Evolutionary conservation across 2,797 vertebrate species (phyloP).

Genomic region (Gorsachius magnificus): DNA sequence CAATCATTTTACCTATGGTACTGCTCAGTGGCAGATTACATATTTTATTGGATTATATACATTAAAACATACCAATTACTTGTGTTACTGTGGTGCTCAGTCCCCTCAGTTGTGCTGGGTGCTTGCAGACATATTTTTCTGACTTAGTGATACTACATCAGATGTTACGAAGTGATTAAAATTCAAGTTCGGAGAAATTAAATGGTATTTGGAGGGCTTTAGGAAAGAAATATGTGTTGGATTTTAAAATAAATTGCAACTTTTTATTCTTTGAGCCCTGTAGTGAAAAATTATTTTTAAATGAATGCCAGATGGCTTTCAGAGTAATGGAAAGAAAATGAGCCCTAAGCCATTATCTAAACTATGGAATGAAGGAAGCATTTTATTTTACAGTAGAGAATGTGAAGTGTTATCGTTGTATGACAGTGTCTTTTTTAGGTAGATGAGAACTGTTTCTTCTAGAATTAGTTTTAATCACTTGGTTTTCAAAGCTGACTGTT

Average conservation of each 20-base stretch:
- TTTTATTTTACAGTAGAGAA: conserved; percentile 45
- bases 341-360: conserved; percentile 26
- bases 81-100: not conserved
- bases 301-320: conserved; percentile 50
- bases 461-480: conserved; percentile 44
- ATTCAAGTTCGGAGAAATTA: not conserved
- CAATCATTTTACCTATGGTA: not conserved
- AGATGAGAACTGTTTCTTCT: conserved; percentile 15
- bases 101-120: not conserved
- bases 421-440: conserved; percentile 20
- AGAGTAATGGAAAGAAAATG: conserved; percentile 33
- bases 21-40: not conserved
- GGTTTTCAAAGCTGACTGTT: not conserved
- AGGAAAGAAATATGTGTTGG: not conserved
- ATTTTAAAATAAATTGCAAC: conserved; percentile 20
- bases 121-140: not conserved
- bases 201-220: not conserved
- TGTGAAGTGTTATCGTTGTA: not conserved
- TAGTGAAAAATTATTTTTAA: conserved; percentile 52
- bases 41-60: not conserved
- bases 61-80: not conserved
- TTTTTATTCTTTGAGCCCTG: conserved; percentile 13
- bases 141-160: not conserved
- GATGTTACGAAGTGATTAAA: not conserved
- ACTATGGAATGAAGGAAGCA: not conserved